Conservation (phyloP, 2,888 invertebrate genomes). For the Cinara cedri region DNA sequence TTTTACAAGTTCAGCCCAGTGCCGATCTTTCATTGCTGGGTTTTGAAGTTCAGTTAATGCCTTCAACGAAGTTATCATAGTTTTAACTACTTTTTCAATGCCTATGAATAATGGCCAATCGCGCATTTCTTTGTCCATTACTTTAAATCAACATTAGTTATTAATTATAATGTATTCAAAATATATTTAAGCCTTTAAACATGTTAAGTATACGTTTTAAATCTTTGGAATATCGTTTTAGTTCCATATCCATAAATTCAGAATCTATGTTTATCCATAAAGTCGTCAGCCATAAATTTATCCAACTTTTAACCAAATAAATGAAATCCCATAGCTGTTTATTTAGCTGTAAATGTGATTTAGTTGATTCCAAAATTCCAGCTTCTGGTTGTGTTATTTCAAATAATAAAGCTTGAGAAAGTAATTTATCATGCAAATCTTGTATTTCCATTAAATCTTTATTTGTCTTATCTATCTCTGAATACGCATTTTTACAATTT, state of each 20-base stretch:
- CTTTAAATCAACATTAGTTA: slow-evolving; percentile 61
- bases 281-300: slow-evolving; percentile 92
- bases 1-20: slow-evolving; percentile 93
- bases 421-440: slow-evolving; percentile 70
- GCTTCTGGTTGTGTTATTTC: slow-evolving; percentile 86
- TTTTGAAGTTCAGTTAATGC: slow-evolving; percentile 94
- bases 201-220: slow-evolving; percentile 68
- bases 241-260: slow-evolving; percentile 92
- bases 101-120: slow-evolving; percentile 79
- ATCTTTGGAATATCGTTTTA: slow-evolving; percentile 89
- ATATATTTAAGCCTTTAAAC: background rate
- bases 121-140: slow-evolving; percentile 71
- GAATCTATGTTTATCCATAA: slow-evolving; percentile 94
- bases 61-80: slow-evolving; percentile 89
- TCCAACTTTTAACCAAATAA: slow-evolving; percentile 77
- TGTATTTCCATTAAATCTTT: slow-evolving; percentile 73
- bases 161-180: background rate
- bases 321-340: slow-evolving; percentile 92
- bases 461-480: slow-evolving; percentile 73
- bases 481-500: slow-evolving; percentile 73
- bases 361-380: slow-evolving; percentile 74
- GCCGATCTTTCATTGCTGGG: slow-evolving; percentile 89
- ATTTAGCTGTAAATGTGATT: slow-evolving; percentile 76
- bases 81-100: slow-evolving; percentile 83
- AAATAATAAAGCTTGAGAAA: slow-evolving; percentile 80